Percentiles rank a stretch among this genome's conserved stretches.
Evolutionary conservation across 2,797 vertebrate species (phyloP).

Genomic region (Sternotherus odoratus): DNA sequence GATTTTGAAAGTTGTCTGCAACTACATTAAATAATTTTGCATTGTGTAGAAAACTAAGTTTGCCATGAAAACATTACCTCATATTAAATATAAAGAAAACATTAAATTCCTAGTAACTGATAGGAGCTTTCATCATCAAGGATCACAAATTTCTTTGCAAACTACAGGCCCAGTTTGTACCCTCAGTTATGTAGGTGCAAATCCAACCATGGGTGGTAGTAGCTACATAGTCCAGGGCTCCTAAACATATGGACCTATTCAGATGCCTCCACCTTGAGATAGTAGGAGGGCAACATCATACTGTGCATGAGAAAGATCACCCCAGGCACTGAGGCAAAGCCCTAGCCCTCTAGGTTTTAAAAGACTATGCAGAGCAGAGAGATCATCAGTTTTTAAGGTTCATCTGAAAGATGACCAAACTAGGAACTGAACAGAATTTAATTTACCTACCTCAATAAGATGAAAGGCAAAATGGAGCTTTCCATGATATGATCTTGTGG

Average conservation of each 20-base stretch:
- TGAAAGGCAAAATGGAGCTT: rapidly evolving
- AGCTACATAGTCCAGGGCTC: not conserved
- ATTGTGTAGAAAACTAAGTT: not conserved
- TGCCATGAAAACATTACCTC: not conserved
- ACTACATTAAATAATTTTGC: not conserved
- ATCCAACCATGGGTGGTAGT: not conserved
- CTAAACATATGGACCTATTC: not conserved
- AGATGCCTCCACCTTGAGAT: not conserved
- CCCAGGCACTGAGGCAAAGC: not conserved
- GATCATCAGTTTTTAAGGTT: rapidly evolving
- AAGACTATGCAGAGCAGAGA: not conserved
- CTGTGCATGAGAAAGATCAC: not conserved
- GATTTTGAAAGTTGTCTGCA: not conserved
- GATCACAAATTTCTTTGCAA: not conserved
- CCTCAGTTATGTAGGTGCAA: not conserved
- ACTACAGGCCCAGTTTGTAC: not conserved
- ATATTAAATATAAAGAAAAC: not conserved
- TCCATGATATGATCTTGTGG: rapidly evolving
- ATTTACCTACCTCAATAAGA: not conserved
- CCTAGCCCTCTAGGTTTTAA: rapidly evolving
- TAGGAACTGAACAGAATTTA: not conserved
- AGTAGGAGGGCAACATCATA: not conserved
- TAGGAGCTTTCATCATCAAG: not conserved
- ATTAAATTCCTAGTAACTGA: not conserved
- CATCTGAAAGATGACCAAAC: not conserved